Conservation (phyloP, 2,888 invertebrate genomes). For the Monoplex corrugatus region DNA sequence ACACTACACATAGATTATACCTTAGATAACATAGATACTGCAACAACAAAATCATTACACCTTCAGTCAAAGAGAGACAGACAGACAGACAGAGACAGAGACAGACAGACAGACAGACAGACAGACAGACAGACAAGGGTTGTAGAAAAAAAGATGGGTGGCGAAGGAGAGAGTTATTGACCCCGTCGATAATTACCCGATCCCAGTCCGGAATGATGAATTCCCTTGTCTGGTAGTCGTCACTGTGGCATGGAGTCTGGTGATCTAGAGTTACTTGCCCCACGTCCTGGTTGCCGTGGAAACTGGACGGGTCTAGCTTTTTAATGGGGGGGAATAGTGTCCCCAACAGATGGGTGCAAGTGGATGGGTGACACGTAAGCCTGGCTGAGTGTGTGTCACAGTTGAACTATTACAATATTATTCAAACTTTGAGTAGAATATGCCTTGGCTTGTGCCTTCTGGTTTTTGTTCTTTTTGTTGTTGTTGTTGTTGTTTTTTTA, state of each 20-base stretch:
- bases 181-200: constrained; percentile 57
- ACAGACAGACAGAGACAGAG: no score
- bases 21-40: no score
- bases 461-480: no score
- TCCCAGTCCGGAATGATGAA: constrained; percentile 56
- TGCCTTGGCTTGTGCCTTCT: no score
- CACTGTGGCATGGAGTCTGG: constrained; percentile 35
- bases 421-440: no score
- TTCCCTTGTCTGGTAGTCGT: constrained; percentile 45
- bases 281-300: constrained; percentile 51
- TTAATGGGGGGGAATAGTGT: constrained; percentile 28
- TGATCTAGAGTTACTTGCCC: constrained; percentile 55
- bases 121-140: neutral
- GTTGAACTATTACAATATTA: no score
- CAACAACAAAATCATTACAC: no score
- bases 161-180: constrained; percentile 52
- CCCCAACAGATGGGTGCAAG: neutral
- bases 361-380: constrained; percentile 6
- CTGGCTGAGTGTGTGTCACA: no score
- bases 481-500: no score
- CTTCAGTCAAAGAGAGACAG: no score
- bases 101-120: no score
- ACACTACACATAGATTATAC: no score
- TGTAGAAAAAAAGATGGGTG: constrained; percentile 54
- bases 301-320: constrained; percentile 34